A percentile compares a stretch with the other conserved stretches of the same genome.
These are phyloP conservation scores for Muscicapa adusta DNA, from an alignment of 2,113 vertebrate species.

Conservation along the genomic window DNA sequence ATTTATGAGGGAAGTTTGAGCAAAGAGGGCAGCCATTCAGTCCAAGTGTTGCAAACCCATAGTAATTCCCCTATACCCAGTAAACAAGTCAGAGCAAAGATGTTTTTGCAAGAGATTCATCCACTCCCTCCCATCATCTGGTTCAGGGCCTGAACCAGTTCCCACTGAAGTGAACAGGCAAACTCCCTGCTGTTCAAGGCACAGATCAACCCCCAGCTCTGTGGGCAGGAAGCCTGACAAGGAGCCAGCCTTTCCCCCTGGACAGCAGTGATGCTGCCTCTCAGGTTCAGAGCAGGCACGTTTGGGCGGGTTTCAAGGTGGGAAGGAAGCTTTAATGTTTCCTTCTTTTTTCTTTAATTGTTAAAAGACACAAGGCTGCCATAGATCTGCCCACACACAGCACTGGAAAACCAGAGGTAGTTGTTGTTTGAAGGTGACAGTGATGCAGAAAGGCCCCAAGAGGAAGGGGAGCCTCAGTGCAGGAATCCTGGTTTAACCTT, in stretches of 20 bases:
- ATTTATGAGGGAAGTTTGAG: not conserved
- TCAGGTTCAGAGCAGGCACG: fast-evolving
- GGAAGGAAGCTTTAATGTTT: not conserved
- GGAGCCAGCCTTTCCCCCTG: not conserved
- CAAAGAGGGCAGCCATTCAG: not conserved
- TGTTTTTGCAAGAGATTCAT: not conserved
- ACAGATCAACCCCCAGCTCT: not conserved
- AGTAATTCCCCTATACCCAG: not conserved
- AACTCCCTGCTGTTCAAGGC: not conserved
- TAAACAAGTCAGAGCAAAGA: not conserved
- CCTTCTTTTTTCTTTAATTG: not conserved
- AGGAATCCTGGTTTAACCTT: not conserved
- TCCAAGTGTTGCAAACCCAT: not conserved
- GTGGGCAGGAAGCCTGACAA: not conserved
- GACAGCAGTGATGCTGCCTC: not conserved
- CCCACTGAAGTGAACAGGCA: not conserved
- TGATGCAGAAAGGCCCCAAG: not conserved
- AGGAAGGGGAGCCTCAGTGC: not conserved
- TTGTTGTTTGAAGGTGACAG: not conserved
- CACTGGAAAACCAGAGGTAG: not conserved
- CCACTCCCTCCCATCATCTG: not conserved
- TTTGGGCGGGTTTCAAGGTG: not conserved
- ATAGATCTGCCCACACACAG: not conserved
- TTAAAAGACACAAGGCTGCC: not conserved
- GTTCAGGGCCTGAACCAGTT: not conserved